These are phyloP conservation scores for Coelopa frigida DNA, from an alignment of 1,140 invertebrate species.

Conservation along the genomic window DNA sequence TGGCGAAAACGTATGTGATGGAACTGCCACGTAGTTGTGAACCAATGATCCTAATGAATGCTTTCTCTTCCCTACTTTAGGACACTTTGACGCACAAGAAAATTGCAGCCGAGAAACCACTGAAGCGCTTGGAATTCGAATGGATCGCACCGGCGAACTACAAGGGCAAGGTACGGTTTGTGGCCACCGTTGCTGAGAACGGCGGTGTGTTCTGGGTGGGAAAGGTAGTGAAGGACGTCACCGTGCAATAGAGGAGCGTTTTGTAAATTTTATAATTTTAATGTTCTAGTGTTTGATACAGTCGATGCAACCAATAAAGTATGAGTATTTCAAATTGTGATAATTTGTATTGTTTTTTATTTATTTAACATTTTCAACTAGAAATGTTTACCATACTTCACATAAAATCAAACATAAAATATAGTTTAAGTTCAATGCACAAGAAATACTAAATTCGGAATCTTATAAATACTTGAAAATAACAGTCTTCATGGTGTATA, in stretches of 20 bases:
- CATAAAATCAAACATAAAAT: too few species aligned
- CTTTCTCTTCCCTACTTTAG: conserved; percentile 2
- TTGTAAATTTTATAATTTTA: too few species aligned
- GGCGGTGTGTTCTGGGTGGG: conserved; percentile 45
- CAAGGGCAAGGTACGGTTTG: conserved; percentile 41
- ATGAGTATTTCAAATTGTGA: too few species aligned
- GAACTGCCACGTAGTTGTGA: neutral
- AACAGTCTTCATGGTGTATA: too few species aligned
- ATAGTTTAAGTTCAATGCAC: too few species aligned
- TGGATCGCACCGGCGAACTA: conserved; percentile 42
- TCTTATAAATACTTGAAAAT: conserved; percentile 2
- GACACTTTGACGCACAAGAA: conserved; percentile 44
- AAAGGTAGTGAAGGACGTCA: conserved; percentile 20
- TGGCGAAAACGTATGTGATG: conserved; percentile 15
- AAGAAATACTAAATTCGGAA: neutral
- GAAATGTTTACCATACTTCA: too few species aligned
- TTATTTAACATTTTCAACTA: too few species aligned
- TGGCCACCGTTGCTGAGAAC: conserved; percentile 44
- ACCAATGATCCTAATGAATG: neutral
- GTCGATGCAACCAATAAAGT: too few species aligned
- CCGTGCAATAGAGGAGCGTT: conserved; percentile 12
- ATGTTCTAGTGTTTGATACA: too few species aligned
- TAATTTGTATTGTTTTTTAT: neutral
- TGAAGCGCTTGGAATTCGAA: conserved; percentile 23
- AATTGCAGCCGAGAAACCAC: conserved; percentile 29